phyloP scores from a whole-genome alignment of 2,888 invertebrate genomes.

The Oscheius myriophilus region DNA sequence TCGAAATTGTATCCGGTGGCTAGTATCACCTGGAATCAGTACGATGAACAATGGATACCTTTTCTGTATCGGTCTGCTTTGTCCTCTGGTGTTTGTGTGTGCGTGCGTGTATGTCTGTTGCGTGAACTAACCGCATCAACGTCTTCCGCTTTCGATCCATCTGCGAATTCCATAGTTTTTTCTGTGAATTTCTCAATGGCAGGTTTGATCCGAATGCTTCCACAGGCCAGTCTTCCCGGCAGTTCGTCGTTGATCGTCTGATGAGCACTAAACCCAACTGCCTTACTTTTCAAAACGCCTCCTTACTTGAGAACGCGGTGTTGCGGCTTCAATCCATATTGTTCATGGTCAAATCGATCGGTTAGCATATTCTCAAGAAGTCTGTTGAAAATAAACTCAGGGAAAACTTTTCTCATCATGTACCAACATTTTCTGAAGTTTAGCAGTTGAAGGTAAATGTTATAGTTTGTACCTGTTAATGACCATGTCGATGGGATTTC shows the following conservation, averaged over 20 bases:
- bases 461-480: constrained; percentile 45
- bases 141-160: constrained; percentile 48
- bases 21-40: constrained; percentile 43
- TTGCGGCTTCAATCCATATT: constrained; percentile 72
- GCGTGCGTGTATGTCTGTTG: too few relatives aligned
- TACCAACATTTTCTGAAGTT: constrained; percentile 18
- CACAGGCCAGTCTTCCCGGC: constrained; percentile 72
- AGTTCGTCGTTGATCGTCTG: constrained; percentile 73
- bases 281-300: neutral
- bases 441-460: too few relatives aligned
- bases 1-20: constrained; percentile 56
- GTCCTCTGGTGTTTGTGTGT: neutral
- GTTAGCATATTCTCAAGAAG: constrained; percentile 42
- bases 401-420: constrained; percentile 17
- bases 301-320: constrained; percentile 52
- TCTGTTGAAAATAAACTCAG: constrained; percentile 20
- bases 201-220: constrained; percentile 50
- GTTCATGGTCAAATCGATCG: constrained; percentile 68
- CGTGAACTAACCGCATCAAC: constrained; percentile 40
- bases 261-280: constrained; percentile 46
- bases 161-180: constrained; percentile 49
- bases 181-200: constrained; percentile 52
- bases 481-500: constrained; percentile 54
- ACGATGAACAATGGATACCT: neutral
- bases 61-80: neutral